Percentiles rank a stretch among this genome's conserved stretches.
Conservation (phyloP, 2,113 vertebrate genomes). For the Mormoops blainvillei region DNA sequence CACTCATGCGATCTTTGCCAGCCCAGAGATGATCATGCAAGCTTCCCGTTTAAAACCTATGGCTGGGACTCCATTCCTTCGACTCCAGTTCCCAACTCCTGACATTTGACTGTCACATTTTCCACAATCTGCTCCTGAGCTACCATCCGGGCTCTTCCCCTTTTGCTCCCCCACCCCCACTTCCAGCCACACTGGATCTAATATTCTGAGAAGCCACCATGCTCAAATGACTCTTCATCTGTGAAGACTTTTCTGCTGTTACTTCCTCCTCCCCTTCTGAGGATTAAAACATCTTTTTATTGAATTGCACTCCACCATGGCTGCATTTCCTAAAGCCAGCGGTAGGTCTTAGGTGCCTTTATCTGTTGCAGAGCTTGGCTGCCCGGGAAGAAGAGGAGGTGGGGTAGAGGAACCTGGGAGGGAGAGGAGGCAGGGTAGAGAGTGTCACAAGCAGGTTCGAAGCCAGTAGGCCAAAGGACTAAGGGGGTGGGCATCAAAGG, state of each 20-base stretch:
- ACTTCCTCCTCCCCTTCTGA: background rate
- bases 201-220: background rate
- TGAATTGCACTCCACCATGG: background rate
- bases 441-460: rapidly evolving
- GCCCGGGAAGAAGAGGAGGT: too few species aligned
- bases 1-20: background rate
- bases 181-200: background rate
- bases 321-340: background rate
- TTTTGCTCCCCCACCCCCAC: background rate
- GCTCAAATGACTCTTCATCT: background rate
- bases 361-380: background rate
- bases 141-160: background rate
- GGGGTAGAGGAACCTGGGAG: background rate
- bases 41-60: background rate
- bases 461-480: background rate
- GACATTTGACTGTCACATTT: background rate
- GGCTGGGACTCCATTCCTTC: background rate
- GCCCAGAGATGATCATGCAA: background rate
- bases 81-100: background rate
- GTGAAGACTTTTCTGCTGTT: background rate
- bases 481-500: background rate
- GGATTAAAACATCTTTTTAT: background rate
- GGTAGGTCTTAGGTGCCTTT: background rate
- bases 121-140: background rate
- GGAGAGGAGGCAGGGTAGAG: background rate